phyloP scores from a whole-genome alignment of 1,140 invertebrate species.

The Zaprionus ghesquierei region DNA sequence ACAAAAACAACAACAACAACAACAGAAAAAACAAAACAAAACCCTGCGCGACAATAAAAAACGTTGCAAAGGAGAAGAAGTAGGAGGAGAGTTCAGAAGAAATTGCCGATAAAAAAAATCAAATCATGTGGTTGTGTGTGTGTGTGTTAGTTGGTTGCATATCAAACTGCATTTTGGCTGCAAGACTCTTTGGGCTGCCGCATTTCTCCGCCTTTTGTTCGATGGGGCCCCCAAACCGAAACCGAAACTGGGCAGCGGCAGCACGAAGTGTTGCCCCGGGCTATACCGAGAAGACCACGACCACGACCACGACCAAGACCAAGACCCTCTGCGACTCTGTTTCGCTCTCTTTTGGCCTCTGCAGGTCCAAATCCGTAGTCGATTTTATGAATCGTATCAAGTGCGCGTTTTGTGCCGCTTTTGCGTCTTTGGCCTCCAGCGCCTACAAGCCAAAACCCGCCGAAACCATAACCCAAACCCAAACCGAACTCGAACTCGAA shows the following conservation, averaged over 20 bases:
- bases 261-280: constrained; percentile 21
- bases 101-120: constrained; percentile 41
- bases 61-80: neutral
- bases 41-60: neutral
- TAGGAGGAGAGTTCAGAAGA: constrained; percentile 7
- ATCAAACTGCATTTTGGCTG: constrained; percentile 21
- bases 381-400: constrained; percentile 42
- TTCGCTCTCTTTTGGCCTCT: neutral
- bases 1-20: neutral
- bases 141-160: constrained; percentile 25
- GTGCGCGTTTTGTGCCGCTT: constrained; percentile 43
- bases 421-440: constrained; percentile 47
- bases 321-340: neutral
- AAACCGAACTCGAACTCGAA: neutral
- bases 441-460: constrained; percentile 14
- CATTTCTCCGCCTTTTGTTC: constrained; percentile 4
- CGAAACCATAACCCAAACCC: neutral
- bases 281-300: constrained; percentile 8
- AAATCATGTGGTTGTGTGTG: constrained; percentile 21
- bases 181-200: constrained; percentile 13
- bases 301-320: neutral
- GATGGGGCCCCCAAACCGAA: constrained; percentile 1
- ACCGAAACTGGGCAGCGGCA: constrained; percentile 18
- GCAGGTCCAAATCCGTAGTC: neutral
- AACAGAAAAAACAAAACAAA: neutral